A percentile compares a stretch with the other conserved stretches of the same genome.
phyloP scores from a whole-genome alignment of 2,888 invertebrate species.

The Synergus umbraculus region DNA sequence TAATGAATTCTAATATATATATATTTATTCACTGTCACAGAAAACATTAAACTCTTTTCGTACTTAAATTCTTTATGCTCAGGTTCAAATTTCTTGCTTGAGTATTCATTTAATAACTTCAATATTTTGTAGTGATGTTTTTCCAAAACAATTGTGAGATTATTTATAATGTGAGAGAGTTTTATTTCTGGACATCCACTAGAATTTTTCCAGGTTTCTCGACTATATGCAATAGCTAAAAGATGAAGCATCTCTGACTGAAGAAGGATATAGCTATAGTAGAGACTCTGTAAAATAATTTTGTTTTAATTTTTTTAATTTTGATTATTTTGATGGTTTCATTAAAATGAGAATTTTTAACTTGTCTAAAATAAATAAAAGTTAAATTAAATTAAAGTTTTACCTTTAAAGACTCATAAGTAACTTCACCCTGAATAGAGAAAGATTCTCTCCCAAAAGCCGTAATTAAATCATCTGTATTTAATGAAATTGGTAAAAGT shows the following conservation, averaged over 20 bases:
- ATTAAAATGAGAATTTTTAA: slow-evolving; percentile 40
- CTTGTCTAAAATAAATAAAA: slow-evolving; percentile 33
- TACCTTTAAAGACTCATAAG: slow-evolving; percentile 66
- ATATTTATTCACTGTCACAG: neutral
- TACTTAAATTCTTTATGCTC: slow-evolving; percentile 61
- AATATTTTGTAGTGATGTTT: slow-evolving; percentile 57
- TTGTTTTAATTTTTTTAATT: neutral
- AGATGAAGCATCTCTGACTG: slow-evolving; percentile 72
- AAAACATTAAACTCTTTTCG: slow-evolving; percentile 23
- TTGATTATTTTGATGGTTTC: neutral
- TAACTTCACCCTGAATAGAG: slow-evolving; percentile 63
- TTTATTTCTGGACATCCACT: slow-evolving; percentile 57
- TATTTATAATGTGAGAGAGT: slow-evolving; percentile 57
- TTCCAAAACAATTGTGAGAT: slow-evolving; percentile 56
- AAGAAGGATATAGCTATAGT: slow-evolving; percentile 69
- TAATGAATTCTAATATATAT: slow-evolving; percentile 28
- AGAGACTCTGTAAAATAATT: slow-evolving; percentile 63
- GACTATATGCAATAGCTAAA: slow-evolving; percentile 65
- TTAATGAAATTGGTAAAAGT: slow-evolving; percentile 57
- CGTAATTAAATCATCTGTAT: slow-evolving; percentile 55
- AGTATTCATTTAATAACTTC: slow-evolving; percentile 60
- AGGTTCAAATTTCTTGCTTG: slow-evolving; percentile 57
- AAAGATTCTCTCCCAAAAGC: slow-evolving; percentile 61
- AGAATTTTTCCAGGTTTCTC: slow-evolving; percentile 50
- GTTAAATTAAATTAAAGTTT: neutral